Evolutionary conservation across 2,113 vertebrate species (phyloP).

Genomic region (Ammodytes dubius): DNA sequence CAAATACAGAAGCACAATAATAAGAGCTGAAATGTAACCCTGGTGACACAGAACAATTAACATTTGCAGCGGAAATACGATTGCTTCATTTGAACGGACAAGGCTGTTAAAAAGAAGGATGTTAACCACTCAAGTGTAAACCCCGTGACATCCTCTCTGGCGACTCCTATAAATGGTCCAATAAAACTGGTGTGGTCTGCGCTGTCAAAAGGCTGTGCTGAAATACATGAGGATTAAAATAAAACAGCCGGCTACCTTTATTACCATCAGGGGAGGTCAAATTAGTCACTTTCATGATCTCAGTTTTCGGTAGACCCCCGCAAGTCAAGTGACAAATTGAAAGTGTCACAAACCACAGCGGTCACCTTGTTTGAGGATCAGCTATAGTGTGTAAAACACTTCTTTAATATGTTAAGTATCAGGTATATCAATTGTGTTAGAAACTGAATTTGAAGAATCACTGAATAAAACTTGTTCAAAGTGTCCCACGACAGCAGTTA

Average conservation of each 20-base stretch:
- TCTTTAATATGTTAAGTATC: neutral
- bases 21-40: slow-evolving; percentile 1
- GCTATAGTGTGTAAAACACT: neutral
- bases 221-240: slow-evolving; percentile 38
- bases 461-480: neutral
- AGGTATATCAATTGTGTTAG: neutral
- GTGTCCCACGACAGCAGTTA: neutral
- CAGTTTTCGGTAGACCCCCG: neutral
- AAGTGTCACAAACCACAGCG: neutral
- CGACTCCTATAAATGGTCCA: neutral
- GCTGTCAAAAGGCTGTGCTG: slow-evolving; percentile 17
- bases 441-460: slow-evolving; percentile 3
- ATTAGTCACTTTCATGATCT: slow-evolving; percentile 42
- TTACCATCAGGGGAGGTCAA: slow-evolving; percentile 8
- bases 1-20: neutral
- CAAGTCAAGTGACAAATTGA: slow-evolving; percentile 9
- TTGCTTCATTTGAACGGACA: slow-evolving; percentile 4
- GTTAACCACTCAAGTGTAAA: slow-evolving; percentile 11
- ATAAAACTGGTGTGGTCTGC: slow-evolving; percentile 12
- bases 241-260: slow-evolving; percentile 18
- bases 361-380: neutral
- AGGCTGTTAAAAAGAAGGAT: neutral
- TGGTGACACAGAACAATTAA: slow-evolving; percentile 19
- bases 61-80: slow-evolving; percentile 11
- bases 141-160: neutral